A percentile compares a stretch with the other conserved stretches of the same genome.
phyloP scores from a whole-genome alignment of 2,888 invertebrate species.

The Drosophila subquinaria region DNA sequence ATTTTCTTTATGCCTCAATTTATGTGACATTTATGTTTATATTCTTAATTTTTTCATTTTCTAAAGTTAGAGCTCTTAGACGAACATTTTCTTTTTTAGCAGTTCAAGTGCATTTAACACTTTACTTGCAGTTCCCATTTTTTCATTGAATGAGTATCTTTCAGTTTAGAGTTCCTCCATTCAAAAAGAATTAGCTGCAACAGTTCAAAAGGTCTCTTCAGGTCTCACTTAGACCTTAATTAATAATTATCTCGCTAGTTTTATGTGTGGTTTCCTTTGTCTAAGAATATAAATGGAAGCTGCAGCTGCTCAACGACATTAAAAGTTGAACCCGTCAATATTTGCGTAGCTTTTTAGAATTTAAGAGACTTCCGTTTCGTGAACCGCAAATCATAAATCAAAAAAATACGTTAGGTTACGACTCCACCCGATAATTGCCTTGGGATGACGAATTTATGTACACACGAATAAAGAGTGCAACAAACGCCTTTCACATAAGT shows the following conservation, averaged over 20 bases:
- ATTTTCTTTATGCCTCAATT: no score
- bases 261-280: background rate
- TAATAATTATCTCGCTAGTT: background rate
- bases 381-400: slow-evolving; percentile 41
- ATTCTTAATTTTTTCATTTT: no score
- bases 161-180: no score
- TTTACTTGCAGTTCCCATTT: no score
- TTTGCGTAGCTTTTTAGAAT: slow-evolving; percentile 1
- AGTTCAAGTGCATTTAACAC: no score
- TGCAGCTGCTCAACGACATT: background rate
- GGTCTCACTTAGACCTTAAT: background rate
- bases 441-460: slow-evolving; percentile 10
- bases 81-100: no score
- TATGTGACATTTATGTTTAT: no score
- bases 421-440: slow-evolving; percentile 44
- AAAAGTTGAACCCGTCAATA: slow-evolving; percentile 15
- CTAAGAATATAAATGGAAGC: background rate
- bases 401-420: slow-evolving; percentile 17
- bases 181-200: no score
- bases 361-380: slow-evolving; percentile 45
- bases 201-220: no score
- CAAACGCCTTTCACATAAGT: slow-evolving; percentile 48
- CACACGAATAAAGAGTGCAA: slow-evolving; percentile 16
- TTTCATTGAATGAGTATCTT: no score
- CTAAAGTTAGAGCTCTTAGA: no score